Percentiles rank a stretch among this genome's conserved stretches.
These are phyloP conservation scores for Paralichthys olivaceus DNA, from an alignment of 2,113 vertebrate species.

Conservation along the genomic window DNA sequence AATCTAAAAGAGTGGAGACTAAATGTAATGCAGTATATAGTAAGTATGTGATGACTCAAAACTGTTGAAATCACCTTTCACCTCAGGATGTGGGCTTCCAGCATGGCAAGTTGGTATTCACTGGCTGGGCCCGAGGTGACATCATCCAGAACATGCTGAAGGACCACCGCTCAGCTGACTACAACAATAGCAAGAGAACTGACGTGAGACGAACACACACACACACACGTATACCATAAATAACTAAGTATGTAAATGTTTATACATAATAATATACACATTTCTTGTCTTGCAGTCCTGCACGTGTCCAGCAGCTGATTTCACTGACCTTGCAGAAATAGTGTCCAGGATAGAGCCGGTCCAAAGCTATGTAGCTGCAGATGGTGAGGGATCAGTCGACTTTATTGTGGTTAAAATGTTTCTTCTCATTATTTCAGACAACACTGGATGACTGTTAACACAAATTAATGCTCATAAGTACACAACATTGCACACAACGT, in stretches of 20 bases:
- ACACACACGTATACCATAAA: conserved; percentile 1
- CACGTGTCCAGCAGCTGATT: conserved; percentile 87
- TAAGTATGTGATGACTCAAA: not conserved
- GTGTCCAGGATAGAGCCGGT: conserved; percentile 94
- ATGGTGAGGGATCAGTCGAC: conserved; percentile 68
- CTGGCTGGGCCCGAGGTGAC: conserved; percentile 90
- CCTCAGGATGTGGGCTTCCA: conserved; percentile 91
- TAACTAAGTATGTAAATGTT: not conserved
- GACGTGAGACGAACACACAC: conserved; percentile 83
- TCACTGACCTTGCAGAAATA: conserved; percentile 95
- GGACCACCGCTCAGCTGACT: conserved; percentile 89
- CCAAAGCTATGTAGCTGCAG: conserved; percentile 83
- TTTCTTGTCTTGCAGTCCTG: conserved; percentile 73
- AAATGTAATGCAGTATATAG: not conserved
- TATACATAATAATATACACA: not conserved
- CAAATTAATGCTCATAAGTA: not conserved
- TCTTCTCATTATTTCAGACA: not conserved
- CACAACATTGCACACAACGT: no score
- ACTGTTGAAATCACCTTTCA: not conserved
- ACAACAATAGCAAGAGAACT: conserved; percentile 89
- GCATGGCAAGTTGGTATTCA: conserved; percentile 91
- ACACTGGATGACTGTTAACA: not conserved
- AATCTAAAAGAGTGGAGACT: not conserved
- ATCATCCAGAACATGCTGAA: conserved; percentile 95
- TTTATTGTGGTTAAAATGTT: not conserved